Conservation (phyloP, 2,113 vertebrate genomes). For the Ptilonorhynchus violaceus region DNA sequence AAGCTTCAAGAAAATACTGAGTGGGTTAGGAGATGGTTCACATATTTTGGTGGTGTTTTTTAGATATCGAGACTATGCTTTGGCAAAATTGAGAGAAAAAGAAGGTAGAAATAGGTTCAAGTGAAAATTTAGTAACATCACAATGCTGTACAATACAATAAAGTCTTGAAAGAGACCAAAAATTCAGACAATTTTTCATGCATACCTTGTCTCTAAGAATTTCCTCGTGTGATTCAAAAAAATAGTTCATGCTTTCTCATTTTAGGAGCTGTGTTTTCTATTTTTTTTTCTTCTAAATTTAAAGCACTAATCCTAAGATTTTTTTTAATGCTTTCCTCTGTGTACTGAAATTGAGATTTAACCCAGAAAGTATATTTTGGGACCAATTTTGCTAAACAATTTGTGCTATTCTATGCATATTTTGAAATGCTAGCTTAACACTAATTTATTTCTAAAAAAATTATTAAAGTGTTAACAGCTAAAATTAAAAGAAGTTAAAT, state of each 20-base stretch:
- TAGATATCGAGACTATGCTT: background rate
- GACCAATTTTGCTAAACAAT: background rate
- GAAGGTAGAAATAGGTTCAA: background rate
- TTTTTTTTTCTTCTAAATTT: background rate
- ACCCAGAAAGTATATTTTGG: background rate
- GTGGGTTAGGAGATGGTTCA: background rate
- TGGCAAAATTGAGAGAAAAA: background rate
- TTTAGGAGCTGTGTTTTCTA: background rate
- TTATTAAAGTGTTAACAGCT: background rate
- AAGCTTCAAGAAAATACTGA: background rate
- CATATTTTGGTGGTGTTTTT: background rate
- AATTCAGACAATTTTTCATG: background rate
- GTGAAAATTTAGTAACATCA: background rate
- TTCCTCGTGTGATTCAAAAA: background rate
- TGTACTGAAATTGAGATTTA: background rate
- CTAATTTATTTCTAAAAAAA: background rate
- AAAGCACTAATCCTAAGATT: background rate
- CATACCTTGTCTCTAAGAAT: background rate
- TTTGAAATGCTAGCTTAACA: background rate
- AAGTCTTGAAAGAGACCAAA: background rate
- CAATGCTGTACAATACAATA: background rate
- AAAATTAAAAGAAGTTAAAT: background rate
- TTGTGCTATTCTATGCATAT: background rate
- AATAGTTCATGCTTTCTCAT: background rate
- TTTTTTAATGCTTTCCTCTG: background rate